Evolutionary conservation across 2,888 invertebrate species (phyloP).

Genomic region (Zeuzera pyrina): DNA sequence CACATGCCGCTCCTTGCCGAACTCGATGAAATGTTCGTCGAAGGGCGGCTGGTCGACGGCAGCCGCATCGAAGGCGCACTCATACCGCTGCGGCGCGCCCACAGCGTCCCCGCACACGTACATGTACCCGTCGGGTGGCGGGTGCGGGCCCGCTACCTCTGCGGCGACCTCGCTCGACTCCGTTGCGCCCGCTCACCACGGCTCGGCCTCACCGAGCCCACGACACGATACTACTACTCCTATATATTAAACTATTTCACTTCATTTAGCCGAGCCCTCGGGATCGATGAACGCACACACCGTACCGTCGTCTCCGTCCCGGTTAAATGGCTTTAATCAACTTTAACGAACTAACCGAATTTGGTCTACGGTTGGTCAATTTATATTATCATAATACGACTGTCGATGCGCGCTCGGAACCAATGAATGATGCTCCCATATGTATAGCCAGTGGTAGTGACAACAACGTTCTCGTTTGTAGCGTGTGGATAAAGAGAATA

Average conservation of each 20-base stretch:
- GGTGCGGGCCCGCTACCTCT: slow-evolving; percentile 64
- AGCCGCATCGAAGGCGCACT: slow-evolving; percentile 55
- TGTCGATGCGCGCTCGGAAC: slow-evolving; percentile 32
- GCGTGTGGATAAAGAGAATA: slow-evolving; percentile 31
- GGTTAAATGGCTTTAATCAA: slow-evolving; percentile 74
- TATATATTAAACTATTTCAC: slow-evolving; percentile 65
- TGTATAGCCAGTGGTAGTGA: slow-evolving; percentile 21
- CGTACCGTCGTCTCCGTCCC: slow-evolving; percentile 64
- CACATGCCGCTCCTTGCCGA: slow-evolving; percentile 71
- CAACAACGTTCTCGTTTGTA: slow-evolving; percentile 37
- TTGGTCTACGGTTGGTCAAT: slow-evolving; percentile 72
- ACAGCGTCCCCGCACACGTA: slow-evolving; percentile 59
- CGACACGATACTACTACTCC: slow-evolving; percentile 29
- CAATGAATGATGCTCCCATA: slow-evolving; percentile 49
- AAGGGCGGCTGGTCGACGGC: slow-evolving; percentile 79
- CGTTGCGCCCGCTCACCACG: slow-evolving; percentile 41
- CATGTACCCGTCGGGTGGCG: slow-evolving; percentile 64
- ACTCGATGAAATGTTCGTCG: slow-evolving; percentile 88
- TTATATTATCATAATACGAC: slow-evolving; percentile 71
- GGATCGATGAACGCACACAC: slow-evolving; percentile 64
- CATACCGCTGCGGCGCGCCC: slow-evolving; percentile 44
- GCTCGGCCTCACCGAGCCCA: slow-evolving; percentile 27
- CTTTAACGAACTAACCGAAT: slow-evolving; percentile 74
- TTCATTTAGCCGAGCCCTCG: slow-evolving; percentile 58
- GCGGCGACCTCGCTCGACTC: slow-evolving; percentile 60